Percentiles rank a stretch among this genome's conserved stretches.
These are phyloP conservation scores for Dicaeum eximium DNA, from an alignment of 2,113 vertebrate species.

Conservation along the genomic window DNA sequence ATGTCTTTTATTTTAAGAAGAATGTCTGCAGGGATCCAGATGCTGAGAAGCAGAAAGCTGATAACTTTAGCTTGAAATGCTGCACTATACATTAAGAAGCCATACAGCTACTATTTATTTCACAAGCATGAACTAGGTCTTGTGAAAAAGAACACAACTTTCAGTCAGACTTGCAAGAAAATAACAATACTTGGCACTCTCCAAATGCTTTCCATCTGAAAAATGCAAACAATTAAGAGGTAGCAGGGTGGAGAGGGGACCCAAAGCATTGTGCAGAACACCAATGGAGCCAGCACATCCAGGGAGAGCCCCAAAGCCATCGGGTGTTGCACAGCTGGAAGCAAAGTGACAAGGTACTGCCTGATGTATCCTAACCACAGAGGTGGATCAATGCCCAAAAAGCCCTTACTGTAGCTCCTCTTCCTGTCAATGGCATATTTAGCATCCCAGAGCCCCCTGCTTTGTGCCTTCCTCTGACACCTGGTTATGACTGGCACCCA, in stretches of 20 bases:
- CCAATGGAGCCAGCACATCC: neutral
- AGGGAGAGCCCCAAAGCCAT: neutral
- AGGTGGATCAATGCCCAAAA: neutral
- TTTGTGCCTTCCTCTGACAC: rapidly evolving
- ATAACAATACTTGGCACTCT: neutral
- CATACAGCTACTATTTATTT: neutral
- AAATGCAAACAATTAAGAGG: neutral
- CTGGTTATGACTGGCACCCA: neutral
- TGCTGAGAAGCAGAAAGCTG: neutral
- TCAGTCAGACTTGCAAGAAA: neutral
- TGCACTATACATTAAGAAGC: neutral
- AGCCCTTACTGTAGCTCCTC: neutral
- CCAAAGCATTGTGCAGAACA: neutral
- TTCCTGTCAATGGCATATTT: neutral
- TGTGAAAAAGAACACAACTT: neutral
- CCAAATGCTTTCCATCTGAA: neutral
- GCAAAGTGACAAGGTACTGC: neutral
- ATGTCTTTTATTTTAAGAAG: neutral
- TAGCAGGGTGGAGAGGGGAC: rapidly evolving
- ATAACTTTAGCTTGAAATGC: neutral
- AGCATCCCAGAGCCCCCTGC: neutral
- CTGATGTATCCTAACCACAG: neutral
- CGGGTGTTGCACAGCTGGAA: neutral
- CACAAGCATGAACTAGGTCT: neutral
- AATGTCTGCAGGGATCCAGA: neutral